A percentile compares a stretch with the other conserved stretches of the same genome.
Evolutionary conservation across 2,113 vertebrate species (phyloP).

Genomic region (Xenopus laevis): DNA sequence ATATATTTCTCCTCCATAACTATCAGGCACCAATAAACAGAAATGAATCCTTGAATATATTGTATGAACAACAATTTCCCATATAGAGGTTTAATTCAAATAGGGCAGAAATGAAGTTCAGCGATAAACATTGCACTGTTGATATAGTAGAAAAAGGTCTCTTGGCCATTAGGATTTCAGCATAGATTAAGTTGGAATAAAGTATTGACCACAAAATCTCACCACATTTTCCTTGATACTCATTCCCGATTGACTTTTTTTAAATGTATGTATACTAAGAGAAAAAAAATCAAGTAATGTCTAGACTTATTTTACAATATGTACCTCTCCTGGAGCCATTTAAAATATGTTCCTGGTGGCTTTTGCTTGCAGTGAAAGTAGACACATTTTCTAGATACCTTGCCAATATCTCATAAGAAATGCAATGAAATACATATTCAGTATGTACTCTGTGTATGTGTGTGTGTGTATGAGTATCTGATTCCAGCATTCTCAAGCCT

Average conservation of each 20-base stretch:
- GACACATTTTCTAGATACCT: constrained; percentile 31
- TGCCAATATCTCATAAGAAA: constrained; percentile 35
- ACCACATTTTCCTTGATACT: constrained; percentile 1
- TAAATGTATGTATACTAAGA: constrained; percentile 21
- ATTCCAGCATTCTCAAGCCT: too few species aligned
- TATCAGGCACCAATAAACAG: not conserved
- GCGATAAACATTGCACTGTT: not conserved
- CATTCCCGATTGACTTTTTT: constrained; percentile 15
- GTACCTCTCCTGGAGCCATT: constrained; percentile 6
- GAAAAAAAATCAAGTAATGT: constrained; percentile 25
- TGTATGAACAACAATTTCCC: not conserved
- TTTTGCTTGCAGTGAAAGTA: constrained; percentile 33
- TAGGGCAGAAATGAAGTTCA: not conserved
- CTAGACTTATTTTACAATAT: constrained; percentile 26
- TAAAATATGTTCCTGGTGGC: constrained; percentile 25
- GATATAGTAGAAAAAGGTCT: not conserved
- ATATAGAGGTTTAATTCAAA: not conserved
- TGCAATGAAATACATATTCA: too few species aligned
- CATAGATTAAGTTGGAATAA: not conserved
- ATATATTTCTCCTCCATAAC: not conserved
- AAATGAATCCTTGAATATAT: not conserved
- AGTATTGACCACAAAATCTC: constrained; percentile 3
- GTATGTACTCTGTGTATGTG: too few species aligned
- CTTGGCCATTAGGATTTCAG: not conserved
- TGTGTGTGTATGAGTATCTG: too few species aligned